Conservation (phyloP, 2,113 vertebrate species). For the Morone saxatilis region DNA sequence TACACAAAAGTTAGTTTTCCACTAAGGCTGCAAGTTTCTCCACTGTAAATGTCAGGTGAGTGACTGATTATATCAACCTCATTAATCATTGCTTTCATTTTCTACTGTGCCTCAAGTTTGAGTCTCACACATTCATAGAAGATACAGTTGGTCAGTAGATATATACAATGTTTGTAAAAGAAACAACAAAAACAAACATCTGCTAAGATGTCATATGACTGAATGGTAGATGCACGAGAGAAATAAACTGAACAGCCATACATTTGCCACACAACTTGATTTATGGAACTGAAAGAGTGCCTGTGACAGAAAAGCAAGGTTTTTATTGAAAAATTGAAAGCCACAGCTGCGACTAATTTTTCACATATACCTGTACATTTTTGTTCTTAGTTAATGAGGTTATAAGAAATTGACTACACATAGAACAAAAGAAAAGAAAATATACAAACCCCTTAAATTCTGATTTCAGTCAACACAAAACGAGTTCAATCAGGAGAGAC, state of each 20-base stretch:
- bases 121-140: neutral
- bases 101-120: neutral
- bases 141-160: constrained; percentile 24
- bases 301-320: constrained; percentile 6
- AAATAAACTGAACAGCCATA: neutral
- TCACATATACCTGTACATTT: neutral
- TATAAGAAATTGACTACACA: neutral
- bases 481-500: too few relatives aligned
- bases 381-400: neutral
- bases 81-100: constrained; percentile 56
- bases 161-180: constrained; percentile 10
- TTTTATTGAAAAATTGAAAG: neutral
- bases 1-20: constrained; percentile 29
- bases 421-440: neutral
- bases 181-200: neutral
- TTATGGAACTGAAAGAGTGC: constrained; percentile 22
- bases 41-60: constrained; percentile 23
- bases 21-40: constrained; percentile 12
- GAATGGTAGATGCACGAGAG: constrained; percentile 26
- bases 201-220: constrained; percentile 30
- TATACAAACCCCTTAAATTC: neutral
- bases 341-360: neutral
- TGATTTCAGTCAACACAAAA: neutral
- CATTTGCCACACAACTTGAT: constrained; percentile 11
- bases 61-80: constrained; percentile 32